Evolutionary conservation across 2,888 invertebrate genomes (phyloP), one percentile per base, ranked within the genome.

Genomic region (Ametastegia equiseti): DNA sequence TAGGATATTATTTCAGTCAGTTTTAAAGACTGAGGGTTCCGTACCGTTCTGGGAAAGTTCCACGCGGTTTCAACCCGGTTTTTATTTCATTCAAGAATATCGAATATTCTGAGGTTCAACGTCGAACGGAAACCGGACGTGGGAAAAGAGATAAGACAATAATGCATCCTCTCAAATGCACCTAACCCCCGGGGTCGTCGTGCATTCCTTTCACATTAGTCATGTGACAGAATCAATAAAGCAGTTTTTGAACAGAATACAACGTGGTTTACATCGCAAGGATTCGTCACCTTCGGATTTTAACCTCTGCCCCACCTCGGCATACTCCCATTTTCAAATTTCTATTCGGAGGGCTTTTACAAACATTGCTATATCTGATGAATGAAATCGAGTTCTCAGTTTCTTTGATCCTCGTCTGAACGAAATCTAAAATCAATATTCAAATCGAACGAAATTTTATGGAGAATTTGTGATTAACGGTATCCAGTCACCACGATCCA

Each of bases 191-290:
- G 19, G 50, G 50, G 11, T 54, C 19, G 39, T 60, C 27, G 27
- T 71, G 71, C 75, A 54, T 75, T 75, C 75, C 36, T 39, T 36
- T 15, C 6, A 75, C 19, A 54, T 75, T 75, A 75, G 75, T 75
- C 75, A 75, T 54, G 13, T 54, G n/a, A 54, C 36, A 5, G 23
- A 75, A 75, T 75, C 75, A 75, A 75, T 75, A 54, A 75, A 5
- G n/a, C 50, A 23, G 23, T 75, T 75, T 50, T 33, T 23, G 19
- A 75, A 33, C 73, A 75, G 13, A 47, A 27, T 39, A 65, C 19
- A 65, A 36, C 7, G 19, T 19, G 36, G 3, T 63, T 33, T 63
- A 1, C 6, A 23, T 11, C 23, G 19, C 19, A 54, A 54, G 19
- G 54, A 54, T 7, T 54, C 19, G 23, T 54, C 23, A 19, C 23